A percentile compares a stretch with the other conserved stretches of the same genome.
phyloP scores from a whole-genome alignment of 2,113 vertebrate genomes.

The Terrapene triunguis region DNA sequence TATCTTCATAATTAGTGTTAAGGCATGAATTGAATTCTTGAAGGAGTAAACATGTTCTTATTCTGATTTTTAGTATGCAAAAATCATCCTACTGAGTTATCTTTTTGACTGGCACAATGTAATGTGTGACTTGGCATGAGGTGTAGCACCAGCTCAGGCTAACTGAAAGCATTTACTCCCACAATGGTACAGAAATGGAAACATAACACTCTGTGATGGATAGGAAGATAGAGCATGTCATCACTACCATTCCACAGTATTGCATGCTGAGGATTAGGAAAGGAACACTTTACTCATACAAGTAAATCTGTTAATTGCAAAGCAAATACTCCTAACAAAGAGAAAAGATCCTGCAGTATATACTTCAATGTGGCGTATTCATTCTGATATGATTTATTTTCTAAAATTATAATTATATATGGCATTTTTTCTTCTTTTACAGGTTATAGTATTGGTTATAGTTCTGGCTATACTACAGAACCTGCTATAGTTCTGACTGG shows the following conservation, averaged over 20 bases:
- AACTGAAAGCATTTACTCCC: constrained; percentile 26
- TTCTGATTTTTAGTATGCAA: constrained; percentile 30
- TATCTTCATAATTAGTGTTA: constrained; percentile 45
- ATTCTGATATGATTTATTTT: constrained; percentile 10
- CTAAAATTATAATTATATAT: not conserved
- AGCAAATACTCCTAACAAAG: not conserved
- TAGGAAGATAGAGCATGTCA: constrained; percentile 1
- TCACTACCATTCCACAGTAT: not conserved
- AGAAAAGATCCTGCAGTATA: not conserved
- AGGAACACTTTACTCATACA: not conserved
- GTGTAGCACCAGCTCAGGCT: not conserved
- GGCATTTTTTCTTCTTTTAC: not conserved
- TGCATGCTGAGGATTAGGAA: not conserved
- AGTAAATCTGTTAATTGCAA: not conserved
- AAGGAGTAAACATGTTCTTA: constrained; percentile 30
- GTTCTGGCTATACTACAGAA: no score
- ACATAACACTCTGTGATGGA: not conserved
- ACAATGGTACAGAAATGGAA: not conserved
- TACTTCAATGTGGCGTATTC: not conserved
- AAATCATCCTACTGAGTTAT: constrained; percentile 45
- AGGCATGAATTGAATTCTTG: constrained; percentile 35
- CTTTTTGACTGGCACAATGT: constrained; percentile 35
- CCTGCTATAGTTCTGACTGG: not conserved
- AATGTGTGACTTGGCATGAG: constrained; percentile 48
- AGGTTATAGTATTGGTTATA: not conserved